Percentiles rank a stretch among this genome's conserved stretches.
Conservation (phyloP, 2,113 vertebrate species). For the Todiramphus saurophagus region DNA sequence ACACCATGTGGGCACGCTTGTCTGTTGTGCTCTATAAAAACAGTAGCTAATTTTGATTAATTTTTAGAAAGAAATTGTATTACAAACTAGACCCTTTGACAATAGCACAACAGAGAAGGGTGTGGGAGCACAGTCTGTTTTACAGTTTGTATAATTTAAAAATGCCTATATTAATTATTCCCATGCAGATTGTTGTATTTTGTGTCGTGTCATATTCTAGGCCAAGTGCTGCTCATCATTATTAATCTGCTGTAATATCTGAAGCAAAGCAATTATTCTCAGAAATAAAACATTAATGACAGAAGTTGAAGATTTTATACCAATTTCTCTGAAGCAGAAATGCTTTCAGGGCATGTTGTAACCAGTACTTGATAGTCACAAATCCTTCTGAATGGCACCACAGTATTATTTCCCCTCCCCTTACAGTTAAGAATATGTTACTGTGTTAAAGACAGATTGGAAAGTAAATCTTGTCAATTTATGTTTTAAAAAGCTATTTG, state of each 20-base stretch:
- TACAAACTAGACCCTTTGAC: neutral
- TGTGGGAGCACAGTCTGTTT: neutral
- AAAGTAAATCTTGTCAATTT: neutral
- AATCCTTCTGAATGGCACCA: neutral
- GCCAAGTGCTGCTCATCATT: neutral
- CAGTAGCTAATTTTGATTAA: neutral
- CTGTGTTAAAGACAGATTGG: neutral
- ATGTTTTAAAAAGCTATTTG: neutral
- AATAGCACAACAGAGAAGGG: neutral
- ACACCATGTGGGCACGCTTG: neutral
- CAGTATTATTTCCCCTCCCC: neutral
- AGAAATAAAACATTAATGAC: neutral
- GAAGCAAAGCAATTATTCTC: conserved; percentile 1
- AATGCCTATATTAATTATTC: neutral
- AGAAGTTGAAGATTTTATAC: conserved; percentile 14
- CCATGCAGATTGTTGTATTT: neutral
- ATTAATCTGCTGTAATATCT: neutral
- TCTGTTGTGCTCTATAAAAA: neutral
- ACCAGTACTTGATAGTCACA: neutral
- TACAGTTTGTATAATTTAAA: neutral
- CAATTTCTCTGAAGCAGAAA: neutral
- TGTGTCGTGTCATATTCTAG: neutral
- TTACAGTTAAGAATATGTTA: neutral
- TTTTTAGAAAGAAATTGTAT: neutral
- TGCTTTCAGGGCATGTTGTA: neutral